phyloP scores from a whole-genome alignment of 2,797 vertebrate species.

The Echeneis naucrates region DNA sequence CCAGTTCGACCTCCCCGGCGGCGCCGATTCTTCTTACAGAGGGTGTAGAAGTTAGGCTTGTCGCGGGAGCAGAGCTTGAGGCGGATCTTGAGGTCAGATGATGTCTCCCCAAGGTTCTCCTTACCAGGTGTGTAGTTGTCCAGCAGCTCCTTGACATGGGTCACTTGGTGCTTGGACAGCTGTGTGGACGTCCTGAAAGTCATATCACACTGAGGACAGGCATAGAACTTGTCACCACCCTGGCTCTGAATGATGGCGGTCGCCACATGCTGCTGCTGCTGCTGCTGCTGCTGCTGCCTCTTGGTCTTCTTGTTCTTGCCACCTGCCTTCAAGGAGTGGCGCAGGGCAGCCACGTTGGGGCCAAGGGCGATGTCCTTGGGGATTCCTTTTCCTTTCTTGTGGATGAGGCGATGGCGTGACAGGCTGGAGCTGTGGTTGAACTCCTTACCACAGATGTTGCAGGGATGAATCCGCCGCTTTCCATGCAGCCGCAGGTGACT shows the following conservation, averaged over 20 bases:
- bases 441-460: slow-evolving; percentile 85
- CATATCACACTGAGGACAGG: slow-evolving; percentile 85
- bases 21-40: slow-evolving; percentile 85
- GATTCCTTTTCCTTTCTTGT: slow-evolving; percentile 79
- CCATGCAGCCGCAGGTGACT: slow-evolving; percentile 84
- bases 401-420: slow-evolving; percentile 84
- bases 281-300: slow-evolving; percentile 56
- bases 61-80: slow-evolving; percentile 86
- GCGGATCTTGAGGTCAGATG: slow-evolving; percentile 86
- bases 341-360: slow-evolving; percentile 58
- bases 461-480: slow-evolving; percentile 82
- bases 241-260: slow-evolving; percentile 37
- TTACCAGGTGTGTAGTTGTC: slow-evolving; percentile 81
- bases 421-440: slow-evolving; percentile 86
- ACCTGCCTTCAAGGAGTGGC: slow-evolving; percentile 55
- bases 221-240: slow-evolving; percentile 78
- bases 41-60: slow-evolving; percentile 86
- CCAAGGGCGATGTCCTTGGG: slow-evolving; percentile 41
- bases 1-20: slow-evolving; percentile 47
- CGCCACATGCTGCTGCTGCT: slow-evolving; percentile 30
- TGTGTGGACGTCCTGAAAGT: slow-evolving; percentile 82
- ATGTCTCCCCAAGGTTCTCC: slow-evolving; percentile 78
- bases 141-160: slow-evolving; percentile 83
- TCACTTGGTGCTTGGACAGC: slow-evolving; percentile 85
- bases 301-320: slow-evolving; percentile 67